Evolutionary conservation across 2,797 vertebrate species (phyloP).

Genomic region (Cynodonichthys magdalenae): DNA sequence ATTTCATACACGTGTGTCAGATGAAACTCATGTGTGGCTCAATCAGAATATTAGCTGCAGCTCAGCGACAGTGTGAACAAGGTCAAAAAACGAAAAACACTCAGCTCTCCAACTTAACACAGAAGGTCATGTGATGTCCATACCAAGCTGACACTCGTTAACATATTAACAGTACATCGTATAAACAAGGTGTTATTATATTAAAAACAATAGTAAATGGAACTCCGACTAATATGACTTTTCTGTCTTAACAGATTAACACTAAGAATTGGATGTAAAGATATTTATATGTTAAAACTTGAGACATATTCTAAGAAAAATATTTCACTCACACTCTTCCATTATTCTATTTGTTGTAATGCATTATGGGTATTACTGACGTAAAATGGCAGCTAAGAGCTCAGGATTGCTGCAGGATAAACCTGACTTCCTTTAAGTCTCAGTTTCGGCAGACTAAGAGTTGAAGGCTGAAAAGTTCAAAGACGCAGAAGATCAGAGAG

Average conservation of each 20-base stretch:
- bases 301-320: too few relatives aligned
- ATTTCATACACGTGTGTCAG: constrained; percentile 10
- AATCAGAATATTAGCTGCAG: constrained; percentile 30
- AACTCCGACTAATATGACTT: constrained; percentile 12
- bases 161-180: constrained; percentile 64
- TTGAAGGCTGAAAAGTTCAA: neutral
- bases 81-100: constrained; percentile 45
- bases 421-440: neutral
- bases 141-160: constrained; percentile 45
- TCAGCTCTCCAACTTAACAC: constrained; percentile 37
- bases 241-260: neutral
- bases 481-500: neutral
- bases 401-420: neutral
- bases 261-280: too few relatives aligned
- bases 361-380: neutral
- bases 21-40: constrained; percentile 1
- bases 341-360: neutral
- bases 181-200: constrained; percentile 59
- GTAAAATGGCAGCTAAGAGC: neutral
- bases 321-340: neutral
- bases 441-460: too few relatives aligned
- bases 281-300: neutral
- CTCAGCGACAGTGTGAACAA: constrained; percentile 73
- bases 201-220: constrained; percentile 54
- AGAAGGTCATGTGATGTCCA: constrained; percentile 32